Evolutionary conservation across 1,140 invertebrate genomes (phyloP).

Genomic region (Choristoneura fumiferana): DNA sequence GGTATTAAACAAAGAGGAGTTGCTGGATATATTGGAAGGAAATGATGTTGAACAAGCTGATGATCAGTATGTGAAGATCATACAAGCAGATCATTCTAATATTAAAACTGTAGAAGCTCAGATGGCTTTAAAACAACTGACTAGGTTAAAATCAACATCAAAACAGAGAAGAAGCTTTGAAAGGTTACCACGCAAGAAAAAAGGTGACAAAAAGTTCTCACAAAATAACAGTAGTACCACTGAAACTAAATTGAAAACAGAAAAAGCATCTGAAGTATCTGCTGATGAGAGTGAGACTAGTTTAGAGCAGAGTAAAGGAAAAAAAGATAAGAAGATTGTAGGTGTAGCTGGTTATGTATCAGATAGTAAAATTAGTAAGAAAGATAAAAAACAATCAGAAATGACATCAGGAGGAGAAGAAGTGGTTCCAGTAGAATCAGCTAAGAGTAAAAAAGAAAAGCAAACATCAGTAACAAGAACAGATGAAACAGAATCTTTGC

Average conservation of each 20-base stretch:
- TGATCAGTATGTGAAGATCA: slow-evolving; percentile 5
- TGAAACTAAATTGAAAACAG: slow-evolving; percentile 23
- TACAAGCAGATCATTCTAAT: slow-evolving; percentile 22
- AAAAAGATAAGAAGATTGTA: slow-evolving; percentile 12
- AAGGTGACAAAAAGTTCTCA: slow-evolving; percentile 18
- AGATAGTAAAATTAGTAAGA: slow-evolving; percentile 25
- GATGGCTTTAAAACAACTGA: slow-evolving; percentile 55
- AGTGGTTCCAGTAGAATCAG: not conserved
- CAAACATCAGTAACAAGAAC: not conserved
- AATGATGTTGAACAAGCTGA: slow-evolving; percentile 49
- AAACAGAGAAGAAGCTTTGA: slow-evolving; percentile 32
- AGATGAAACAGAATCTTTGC: not conserved
- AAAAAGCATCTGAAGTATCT: not conserved
- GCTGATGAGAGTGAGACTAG: not conserved
- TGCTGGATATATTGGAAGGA: slow-evolving; percentile 68
- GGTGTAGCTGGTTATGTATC: not conserved
- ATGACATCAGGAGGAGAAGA: not conserved
- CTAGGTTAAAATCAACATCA: slow-evolving; percentile 15
- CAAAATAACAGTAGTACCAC: not conserved
- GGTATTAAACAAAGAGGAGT: slow-evolving; percentile 70
- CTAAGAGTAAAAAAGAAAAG: not conserved
- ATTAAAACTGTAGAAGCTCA: slow-evolving; percentile 37
- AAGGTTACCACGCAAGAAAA: slow-evolving; percentile 19
- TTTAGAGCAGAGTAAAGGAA: slow-evolving; percentile 11
- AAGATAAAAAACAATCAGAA: slow-evolving; percentile 2